These are phyloP conservation scores for Hippocampus abdominalis DNA, from an alignment of 2,113 vertebrate genomes.

Conservation along the genomic window DNA sequence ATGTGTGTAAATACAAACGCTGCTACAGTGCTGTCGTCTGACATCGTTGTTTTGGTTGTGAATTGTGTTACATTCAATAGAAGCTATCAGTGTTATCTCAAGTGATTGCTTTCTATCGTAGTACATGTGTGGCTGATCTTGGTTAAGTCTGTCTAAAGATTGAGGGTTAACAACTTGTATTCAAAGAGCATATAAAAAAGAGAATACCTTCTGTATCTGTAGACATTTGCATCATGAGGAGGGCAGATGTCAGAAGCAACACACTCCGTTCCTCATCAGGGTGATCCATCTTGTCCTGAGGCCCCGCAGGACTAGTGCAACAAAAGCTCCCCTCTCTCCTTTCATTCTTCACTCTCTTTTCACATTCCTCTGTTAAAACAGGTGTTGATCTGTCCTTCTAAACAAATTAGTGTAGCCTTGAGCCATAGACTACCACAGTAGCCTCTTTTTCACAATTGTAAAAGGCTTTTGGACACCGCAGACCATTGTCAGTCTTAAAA, in stretches of 20 bases:
- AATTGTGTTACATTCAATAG: too few relatives aligned
- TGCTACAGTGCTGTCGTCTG: too few relatives aligned
- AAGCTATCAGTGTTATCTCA: neutral
- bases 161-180: neutral
- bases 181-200: neutral
- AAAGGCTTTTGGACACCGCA: slow-evolving; percentile 4
- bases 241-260: neutral
- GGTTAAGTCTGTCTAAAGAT: neutral
- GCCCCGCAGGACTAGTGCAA: slow-evolving; percentile 38
- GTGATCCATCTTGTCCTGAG: slow-evolving; percentile 45
- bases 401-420: slow-evolving; percentile 44
- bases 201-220: neutral
- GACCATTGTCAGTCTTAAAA: neutral
- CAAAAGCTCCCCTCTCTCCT: slow-evolving; percentile 32
- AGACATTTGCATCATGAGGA: neutral
- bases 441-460: slow-evolving; percentile 11
- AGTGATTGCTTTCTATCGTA: neutral
- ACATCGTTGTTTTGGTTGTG: too few relatives aligned
- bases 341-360: slow-evolving; percentile 18
- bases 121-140: neutral
- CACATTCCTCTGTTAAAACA: slow-evolving; percentile 50
- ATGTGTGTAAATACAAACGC: too few relatives aligned
- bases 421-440: slow-evolving; percentile 18
- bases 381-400: slow-evolving; percentile 53
- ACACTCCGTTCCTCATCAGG: slow-evolving; percentile 17